Conservation (phyloP, 1,140 invertebrate genomes). For the Diorhabda elongata region DNA sequence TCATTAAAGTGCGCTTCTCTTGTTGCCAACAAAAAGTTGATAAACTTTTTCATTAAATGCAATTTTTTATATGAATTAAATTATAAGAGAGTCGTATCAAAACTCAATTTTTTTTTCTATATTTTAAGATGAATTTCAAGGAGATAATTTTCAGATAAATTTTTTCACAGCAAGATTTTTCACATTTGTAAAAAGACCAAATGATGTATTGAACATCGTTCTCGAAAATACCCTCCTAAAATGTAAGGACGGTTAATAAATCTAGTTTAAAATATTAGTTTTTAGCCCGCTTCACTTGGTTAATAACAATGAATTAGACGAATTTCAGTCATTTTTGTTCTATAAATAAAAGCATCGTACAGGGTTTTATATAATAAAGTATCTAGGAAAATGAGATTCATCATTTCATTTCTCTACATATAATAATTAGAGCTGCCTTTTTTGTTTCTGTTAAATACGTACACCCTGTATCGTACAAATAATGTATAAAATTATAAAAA, state of each 20-base stretch:
- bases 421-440: conserved; percentile 24
- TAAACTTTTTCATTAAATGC: no score
- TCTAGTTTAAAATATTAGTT: conserved; percentile 14
- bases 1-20: no score
- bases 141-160: no score
- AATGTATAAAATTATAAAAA: conserved; percentile 35
- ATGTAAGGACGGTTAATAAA: conserved; percentile 21
- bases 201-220: no score
- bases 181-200: no score
- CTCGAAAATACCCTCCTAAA: conserved; percentile 1
- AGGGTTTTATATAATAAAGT: conserved; percentile 8
- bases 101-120: no score
- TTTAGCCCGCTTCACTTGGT: conserved; percentile 15
- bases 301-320: conserved; percentile 13
- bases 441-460: conserved; percentile 12
- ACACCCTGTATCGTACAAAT: conserved; percentile 33
- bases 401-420: conserved; percentile 9
- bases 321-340: conserved; percentile 19
- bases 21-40: no score
- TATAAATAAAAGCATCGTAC: conserved; percentile 19
- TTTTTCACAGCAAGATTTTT: no score
- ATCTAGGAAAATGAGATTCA: conserved; percentile 6
- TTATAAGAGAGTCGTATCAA: no score
- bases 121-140: no score
- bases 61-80: no score